A percentile compares a stretch with the other conserved stretches of the same genome.
Evolutionary conservation across 2,797 vertebrate genomes (phyloP).

Genomic region (Sarcophilus harrisii): DNA sequence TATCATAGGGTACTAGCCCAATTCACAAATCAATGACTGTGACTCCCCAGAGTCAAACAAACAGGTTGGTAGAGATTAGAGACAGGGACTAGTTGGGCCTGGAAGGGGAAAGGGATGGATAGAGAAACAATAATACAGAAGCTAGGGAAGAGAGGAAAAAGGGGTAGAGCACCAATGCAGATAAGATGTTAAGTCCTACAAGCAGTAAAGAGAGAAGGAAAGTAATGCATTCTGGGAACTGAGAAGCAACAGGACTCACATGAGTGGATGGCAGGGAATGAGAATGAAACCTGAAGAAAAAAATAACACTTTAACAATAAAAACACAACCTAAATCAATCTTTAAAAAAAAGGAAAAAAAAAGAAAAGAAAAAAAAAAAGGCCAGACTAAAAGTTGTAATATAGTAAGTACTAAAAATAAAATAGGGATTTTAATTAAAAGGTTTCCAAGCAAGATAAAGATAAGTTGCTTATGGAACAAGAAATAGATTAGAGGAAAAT

Average conservation of each 20-base stretch:
- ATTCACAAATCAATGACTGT: neutral
- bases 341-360: slow-evolving; percentile 3
- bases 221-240: neutral
- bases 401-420: slow-evolving; percentile 25
- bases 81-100: neutral
- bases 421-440: slow-evolving; percentile 41
- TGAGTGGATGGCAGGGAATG: neutral
- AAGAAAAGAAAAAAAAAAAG: slow-evolving; percentile 34
- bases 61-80: slow-evolving; percentile 7
- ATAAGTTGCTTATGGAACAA: slow-evolving; percentile 25
- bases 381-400: slow-evolving; percentile 53
- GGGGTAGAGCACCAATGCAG: slow-evolving; percentile 1
- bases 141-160: slow-evolving; percentile 6
- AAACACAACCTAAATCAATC: slow-evolving; percentile 21
- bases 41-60: neutral
- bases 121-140: neutral
- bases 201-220: slow-evolving; percentile 2
- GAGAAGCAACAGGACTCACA: neutral
- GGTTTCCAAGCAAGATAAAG: slow-evolving; percentile 33
- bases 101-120: neutral
- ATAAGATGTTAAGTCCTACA: slow-evolving; percentile 15
- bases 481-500: neutral
- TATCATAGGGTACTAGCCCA: neutral
- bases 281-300: neutral
- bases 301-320: slow-evolving; percentile 10